A percentile compares a stretch with the other conserved stretches of the same genome.
Conservation (phyloP, 2,888 invertebrate genomes). For the Pseudeuparius sepicola region DNA sequence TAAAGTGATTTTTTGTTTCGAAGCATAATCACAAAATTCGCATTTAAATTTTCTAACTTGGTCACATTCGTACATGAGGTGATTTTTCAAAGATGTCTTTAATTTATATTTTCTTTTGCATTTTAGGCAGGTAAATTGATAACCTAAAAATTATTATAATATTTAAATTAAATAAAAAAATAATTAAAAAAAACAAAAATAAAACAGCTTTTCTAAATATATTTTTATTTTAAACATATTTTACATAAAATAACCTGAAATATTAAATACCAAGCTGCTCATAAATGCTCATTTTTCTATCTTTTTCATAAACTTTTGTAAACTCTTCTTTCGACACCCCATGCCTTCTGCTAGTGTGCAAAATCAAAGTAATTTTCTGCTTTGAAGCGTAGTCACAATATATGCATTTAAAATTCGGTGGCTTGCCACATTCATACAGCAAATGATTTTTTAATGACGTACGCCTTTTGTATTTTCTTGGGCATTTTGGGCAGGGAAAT, state of each 20-base stretch:
- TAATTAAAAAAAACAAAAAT: no score
- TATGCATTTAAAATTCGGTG: conserved; percentile 24
- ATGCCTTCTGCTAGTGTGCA: conserved; percentile 44
- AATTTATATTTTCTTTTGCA: conserved; percentile 18
- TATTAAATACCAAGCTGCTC: no score
- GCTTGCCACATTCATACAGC: conserved; percentile 25
- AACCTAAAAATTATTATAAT: no score
- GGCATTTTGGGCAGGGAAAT: conserved; percentile 16
- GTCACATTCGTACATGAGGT: conserved; percentile 19
- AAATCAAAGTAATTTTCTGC: conserved; percentile 66
- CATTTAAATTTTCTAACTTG: conserved; percentile 17
- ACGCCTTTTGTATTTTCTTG: conserved; percentile 18
- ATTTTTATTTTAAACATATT: no score
- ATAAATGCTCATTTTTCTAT: no score
- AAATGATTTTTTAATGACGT: conserved; percentile 21
- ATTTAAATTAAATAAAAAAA: no score
- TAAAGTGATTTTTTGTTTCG: conserved; percentile 19
- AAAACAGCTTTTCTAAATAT: no score
- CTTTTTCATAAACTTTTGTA: no score
- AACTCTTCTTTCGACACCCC: no score
- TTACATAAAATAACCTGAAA: no score
- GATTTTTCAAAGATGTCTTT: conserved; percentile 16
- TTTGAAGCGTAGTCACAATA: conserved; percentile 61
- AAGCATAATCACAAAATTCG: conserved; percentile 16
- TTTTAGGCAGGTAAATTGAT: conserved; percentile 14